phyloP scores from a whole-genome alignment of 1,140 invertebrate species.

The Drosophila lowei region DNA sequence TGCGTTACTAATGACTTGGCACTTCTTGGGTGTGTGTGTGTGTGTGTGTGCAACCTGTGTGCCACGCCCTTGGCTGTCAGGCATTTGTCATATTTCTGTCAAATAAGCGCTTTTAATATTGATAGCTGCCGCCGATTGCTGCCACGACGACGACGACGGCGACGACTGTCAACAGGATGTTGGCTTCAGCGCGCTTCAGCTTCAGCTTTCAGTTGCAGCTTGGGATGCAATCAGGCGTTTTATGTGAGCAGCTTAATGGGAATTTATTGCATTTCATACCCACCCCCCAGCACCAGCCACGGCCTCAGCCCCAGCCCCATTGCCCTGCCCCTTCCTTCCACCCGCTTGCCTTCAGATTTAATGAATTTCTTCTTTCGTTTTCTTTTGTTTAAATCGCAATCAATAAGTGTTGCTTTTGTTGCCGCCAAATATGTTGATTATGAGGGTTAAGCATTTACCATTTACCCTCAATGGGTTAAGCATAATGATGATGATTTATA shows the following conservation, averaged over 20 bases:
- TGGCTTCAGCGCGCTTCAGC: constrained; percentile 71
- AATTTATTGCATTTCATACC: constrained; percentile 76
- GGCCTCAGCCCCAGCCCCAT: neutral
- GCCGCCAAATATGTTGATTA: constrained; percentile 74
- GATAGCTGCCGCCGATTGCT: constrained; percentile 66
- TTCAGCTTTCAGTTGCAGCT: constrained; percentile 40
- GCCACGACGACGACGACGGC: no score
- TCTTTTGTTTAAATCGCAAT: constrained; percentile 31
- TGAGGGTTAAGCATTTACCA: constrained; percentile 50
- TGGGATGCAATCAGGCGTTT: constrained; percentile 77
- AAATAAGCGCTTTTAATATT: constrained; percentile 82
- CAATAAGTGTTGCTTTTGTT: constrained; percentile 51
- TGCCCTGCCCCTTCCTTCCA: constrained; percentile 28
- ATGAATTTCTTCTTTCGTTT: neutral
- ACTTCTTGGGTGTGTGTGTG: constrained; percentile 42
- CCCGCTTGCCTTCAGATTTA: constrained; percentile 26
- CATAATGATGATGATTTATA: constrained; percentile 71
- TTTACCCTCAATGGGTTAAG: constrained; percentile 27
- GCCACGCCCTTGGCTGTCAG: constrained; percentile 68
- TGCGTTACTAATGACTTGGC: constrained; percentile 77
- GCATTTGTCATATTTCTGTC: constrained; percentile 82
- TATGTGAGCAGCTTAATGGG: constrained; percentile 79
- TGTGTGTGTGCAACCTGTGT: constrained; percentile 46
- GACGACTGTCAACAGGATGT: constrained; percentile 74
- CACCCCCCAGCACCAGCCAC: neutral